Percentiles rank a stretch among this genome's conserved stretches.
Evolutionary conservation across 2,888 invertebrate species (phyloP).

Genomic region (Carpatolechia fugitivella): DNA sequence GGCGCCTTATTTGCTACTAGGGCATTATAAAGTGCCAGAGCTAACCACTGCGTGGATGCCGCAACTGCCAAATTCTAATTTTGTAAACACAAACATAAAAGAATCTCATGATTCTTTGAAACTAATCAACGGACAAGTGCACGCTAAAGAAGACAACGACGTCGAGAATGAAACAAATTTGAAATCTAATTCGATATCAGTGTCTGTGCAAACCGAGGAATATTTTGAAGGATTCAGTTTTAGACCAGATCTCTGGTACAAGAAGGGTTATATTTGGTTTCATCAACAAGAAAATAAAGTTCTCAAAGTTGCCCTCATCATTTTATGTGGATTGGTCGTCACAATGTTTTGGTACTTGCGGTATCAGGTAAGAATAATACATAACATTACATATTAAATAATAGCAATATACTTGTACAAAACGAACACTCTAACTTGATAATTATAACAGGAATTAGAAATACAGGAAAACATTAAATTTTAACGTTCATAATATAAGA

Average conservation of each 20-base stretch:
- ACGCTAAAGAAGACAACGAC: conserved; percentile 51
- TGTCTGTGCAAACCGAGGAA: conserved; percentile 81
- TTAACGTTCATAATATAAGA: too few species aligned
- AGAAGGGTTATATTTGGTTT: conserved; percentile 79
- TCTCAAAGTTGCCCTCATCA: conserved; percentile 83
- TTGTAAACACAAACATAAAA: conserved; percentile 40
- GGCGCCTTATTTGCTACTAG: conserved; percentile 74
- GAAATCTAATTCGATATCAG: conserved; percentile 64
- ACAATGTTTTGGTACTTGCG: conserved; percentile 88
- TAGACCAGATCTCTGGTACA: conserved; percentile 64
- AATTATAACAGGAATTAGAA: too few species aligned
- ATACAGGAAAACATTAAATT: too few species aligned
- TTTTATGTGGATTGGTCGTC: conserved; percentile 83
- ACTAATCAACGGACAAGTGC: conserved; percentile 64
- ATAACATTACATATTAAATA: conserved; percentile 14
- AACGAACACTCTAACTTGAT: too few species aligned
- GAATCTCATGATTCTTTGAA: conserved; percentile 47
- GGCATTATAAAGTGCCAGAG: conserved; percentile 86
- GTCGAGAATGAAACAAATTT: conserved; percentile 67
- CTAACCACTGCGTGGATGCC: conserved; percentile 72
- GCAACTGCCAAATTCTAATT: conserved; percentile 55
- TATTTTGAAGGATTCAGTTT: conserved; percentile 64
- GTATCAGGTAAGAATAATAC: conserved; percentile 78
- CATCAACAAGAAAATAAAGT: conserved; percentile 88
- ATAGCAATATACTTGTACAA: too few species aligned